phyloP scores from a whole-genome alignment of 2,888 invertebrate genomes.

The Dicyrtoma fusca region DNA sequence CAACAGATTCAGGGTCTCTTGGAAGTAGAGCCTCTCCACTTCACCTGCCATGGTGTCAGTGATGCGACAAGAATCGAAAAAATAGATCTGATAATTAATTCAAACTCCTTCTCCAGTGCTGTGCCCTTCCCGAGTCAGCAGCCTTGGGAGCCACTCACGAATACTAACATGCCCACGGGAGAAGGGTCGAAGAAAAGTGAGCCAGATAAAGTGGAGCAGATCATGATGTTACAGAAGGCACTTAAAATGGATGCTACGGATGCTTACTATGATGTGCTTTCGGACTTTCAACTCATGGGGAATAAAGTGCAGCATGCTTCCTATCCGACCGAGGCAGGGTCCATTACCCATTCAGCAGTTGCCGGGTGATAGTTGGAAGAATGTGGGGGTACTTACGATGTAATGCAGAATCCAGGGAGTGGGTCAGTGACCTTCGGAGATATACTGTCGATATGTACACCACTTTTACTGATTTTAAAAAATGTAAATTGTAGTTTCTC shows the following conservation, averaged over 20 bases:
- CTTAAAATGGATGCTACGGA: slow-evolving; percentile 53
- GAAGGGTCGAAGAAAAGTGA: slow-evolving; percentile 56
- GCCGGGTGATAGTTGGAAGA: slow-evolving; percentile 41
- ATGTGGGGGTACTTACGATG: too few relatives aligned
- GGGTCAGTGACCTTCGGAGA: too few relatives aligned
- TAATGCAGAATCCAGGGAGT: too few relatives aligned
- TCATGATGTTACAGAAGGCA: slow-evolving; percentile 56
- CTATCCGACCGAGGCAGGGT: slow-evolving; percentile 13
- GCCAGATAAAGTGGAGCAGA: slow-evolving; percentile 54
- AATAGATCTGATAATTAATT: slow-evolving; percentile 63
- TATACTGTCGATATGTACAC: too few relatives aligned
- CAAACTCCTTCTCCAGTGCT: slow-evolving; percentile 43
- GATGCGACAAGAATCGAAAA: slow-evolving; percentile 70
- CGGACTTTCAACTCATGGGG: slow-evolving; percentile 53
- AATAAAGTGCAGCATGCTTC: slow-evolving; percentile 32
- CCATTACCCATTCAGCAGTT: slow-evolving; percentile 12
- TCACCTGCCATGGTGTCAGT: slow-evolving; percentile 80
- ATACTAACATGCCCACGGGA: slow-evolving; percentile 53
- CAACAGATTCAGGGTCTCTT: slow-evolving; percentile 63
- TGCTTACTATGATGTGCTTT: slow-evolving; percentile 49
- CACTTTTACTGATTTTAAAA: too few relatives aligned
- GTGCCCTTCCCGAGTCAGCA: slow-evolving; percentile 45
- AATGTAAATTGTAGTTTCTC: background rate
- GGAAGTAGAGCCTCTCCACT: slow-evolving; percentile 86
- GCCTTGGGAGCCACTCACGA: slow-evolving; percentile 15